Evolutionary conservation across 2,797 vertebrate species (phyloP), one percentile per base, ranked within the genome.

Genomic region (Phalloptychus januarius): DNA sequence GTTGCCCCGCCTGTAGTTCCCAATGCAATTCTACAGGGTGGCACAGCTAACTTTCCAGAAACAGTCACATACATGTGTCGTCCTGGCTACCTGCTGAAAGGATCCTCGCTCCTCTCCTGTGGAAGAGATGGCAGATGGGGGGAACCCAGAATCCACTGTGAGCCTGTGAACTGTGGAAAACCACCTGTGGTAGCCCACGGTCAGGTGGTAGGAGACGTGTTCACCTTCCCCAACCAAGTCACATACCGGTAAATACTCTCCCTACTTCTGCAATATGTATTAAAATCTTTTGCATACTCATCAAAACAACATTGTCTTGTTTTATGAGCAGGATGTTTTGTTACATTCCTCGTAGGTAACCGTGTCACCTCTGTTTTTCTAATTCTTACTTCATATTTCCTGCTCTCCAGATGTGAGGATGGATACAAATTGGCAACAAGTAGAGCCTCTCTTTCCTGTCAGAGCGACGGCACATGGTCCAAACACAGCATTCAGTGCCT

Each of bases 391-490:
- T 1, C 67, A 18, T 28, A 1, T 40, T 3, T 18, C 11, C 28
- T 38, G 1, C 36, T 65, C 65, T 76, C 25, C 93, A 99, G 98
- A 70, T 99, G 98, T 93, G 93, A 96, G 25, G 95, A 98, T 28
- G 98, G 97, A 4, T 98, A 96, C 74, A 33, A 89, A 25, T 92
- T 97, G 74, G 89, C 92, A 2, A 91, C 96, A 72, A 94, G 94
- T 13, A 86, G 83, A 4, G 93, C 95, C 36, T 92, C 91, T 5
- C 91, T 96, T 71, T 95, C 88, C 83, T 99, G 98, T 89, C 95
- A 95, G 90, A 95, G 96, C 83, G 96, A 99, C 42, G 96, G 97
- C 45, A 94, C 79, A 5, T 99, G 98, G 98, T 97, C 96, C 87
- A 95, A 96, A 70, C 95, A 96, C 79, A 95, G 77, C 70, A 90